Percentiles rank a stretch among this genome's conserved stretches.
Evolutionary conservation across 2,113 vertebrate species (phyloP).

Genomic region (Plectropomus leopardus): DNA sequence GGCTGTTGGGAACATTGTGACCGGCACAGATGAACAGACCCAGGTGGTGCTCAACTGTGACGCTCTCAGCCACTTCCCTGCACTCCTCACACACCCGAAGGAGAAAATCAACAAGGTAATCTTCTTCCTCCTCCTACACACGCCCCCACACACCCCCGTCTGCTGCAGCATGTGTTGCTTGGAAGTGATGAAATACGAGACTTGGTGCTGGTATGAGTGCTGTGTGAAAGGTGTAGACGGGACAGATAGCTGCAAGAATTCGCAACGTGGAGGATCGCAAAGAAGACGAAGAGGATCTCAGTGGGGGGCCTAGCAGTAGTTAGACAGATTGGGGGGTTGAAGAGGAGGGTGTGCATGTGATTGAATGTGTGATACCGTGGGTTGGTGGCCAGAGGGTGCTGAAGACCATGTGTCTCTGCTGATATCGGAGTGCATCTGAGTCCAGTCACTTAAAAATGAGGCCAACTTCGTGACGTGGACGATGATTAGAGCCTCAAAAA

Average conservation of each 20-base stretch:
- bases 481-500: constrained; percentile 90
- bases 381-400: constrained; percentile 87
- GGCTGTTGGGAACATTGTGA: constrained; percentile 98
- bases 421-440: constrained; percentile 97
- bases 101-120: constrained; percentile 99
- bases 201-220: constrained; percentile 78
- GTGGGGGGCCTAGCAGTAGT: neutral
- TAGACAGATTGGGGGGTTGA: neutral
- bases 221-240: constrained; percentile 51
- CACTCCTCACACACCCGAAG: constrained; percentile 97
- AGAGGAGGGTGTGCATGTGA: constrained; percentile 18
- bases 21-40: constrained; percentile 98
- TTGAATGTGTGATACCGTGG: constrained; percentile 43
- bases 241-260: constrained; percentile 17
- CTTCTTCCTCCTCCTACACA: neutral
- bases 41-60: constrained; percentile 99
- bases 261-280: constrained; percentile 17
- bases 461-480: constrained; percentile 81
- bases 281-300: constrained; percentile 48
- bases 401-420: constrained; percentile 84
- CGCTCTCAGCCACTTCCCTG: constrained; percentile 95
- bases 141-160: too few relatives aligned
- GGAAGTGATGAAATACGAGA: constrained; percentile 93
- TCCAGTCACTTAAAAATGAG: constrained; percentile 82
- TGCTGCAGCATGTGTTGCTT: constrained; percentile 39